Evolutionary conservation across 2,888 invertebrate genomes (phyloP), one percentile per base, ranked within the genome.

Genomic region (Stenolophus ochropezus): DNA sequence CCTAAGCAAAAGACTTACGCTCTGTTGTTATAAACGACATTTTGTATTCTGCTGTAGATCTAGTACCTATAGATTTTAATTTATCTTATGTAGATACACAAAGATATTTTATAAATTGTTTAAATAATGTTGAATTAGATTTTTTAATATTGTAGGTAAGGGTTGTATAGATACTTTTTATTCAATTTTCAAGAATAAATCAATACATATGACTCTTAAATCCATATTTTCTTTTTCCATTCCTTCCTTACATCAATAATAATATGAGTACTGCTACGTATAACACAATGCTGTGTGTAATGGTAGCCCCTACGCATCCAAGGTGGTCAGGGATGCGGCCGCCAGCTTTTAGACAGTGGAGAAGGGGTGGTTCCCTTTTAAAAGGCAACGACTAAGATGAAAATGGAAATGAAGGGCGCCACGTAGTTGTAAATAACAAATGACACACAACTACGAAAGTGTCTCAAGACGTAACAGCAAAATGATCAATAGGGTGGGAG

Each of bases 1-100:
- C 73, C 80, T 80, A 80, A 80, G 69, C 47, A 56, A 79, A 79
- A 71, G 71, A 69, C 79, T 79, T 71, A 53, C 51, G 69, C 53
- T 80, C 51, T 27, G 65, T 79, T 79, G 53, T 51, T 51, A 18
- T 11, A 21, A 6, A 25, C 49, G 33, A 73, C 47, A 73, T 21
- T 73, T 69, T 69, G 65, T 69, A 69, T 69, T 20, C 65, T 69
- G 65, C 65, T 18, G 65, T 69, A 69, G 65, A 69, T 21, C 23
- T 69, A 69, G 69, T 47, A 65, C 47, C 23, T 61, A 76, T 61
- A 61, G 21, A 33, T 25, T 49, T 74, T 47, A 23, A 56, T 75
- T 69, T 69, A 69, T 33, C 14, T 65, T 27, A 65, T 79, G 71
- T 79, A 79, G 79, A 69, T 21, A 79, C 69, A 69, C 25, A 49